phyloP scores from a whole-genome alignment of 2,113 vertebrate species.

The Quiscalus mexicanus region DNA sequence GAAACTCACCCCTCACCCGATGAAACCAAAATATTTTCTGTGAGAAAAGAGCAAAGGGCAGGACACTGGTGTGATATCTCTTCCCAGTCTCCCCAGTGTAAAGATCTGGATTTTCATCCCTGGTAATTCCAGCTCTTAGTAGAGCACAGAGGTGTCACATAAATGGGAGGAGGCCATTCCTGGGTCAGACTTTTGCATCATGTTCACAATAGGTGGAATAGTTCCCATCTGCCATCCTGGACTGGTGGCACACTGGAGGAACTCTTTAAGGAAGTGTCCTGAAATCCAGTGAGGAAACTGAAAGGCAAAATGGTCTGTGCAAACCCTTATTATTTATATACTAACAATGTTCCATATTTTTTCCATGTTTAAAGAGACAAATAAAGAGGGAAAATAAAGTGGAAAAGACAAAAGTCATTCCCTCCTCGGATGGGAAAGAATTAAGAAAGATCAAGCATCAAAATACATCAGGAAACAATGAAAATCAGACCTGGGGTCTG shows the following conservation, averaged over 20 bases:
- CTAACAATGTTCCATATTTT: not conserved
- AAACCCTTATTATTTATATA: not conserved
- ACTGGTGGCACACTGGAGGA: not conserved
- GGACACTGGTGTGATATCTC: not conserved
- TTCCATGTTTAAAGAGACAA: not conserved
- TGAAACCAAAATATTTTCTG: not conserved
- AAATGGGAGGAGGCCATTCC: not conserved
- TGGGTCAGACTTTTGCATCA: not conserved
- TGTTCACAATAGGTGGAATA: not conserved
- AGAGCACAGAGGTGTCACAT: not conserved
- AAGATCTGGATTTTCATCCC: not conserved
- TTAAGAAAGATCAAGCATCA: not conserved
- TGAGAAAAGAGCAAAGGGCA: not conserved
- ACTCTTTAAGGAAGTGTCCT: not conserved
- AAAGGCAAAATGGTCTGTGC: not conserved
- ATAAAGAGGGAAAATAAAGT: not conserved
- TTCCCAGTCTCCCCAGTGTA: not conserved
- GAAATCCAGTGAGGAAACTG: not conserved
- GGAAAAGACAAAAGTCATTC: not conserved
- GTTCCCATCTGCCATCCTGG: not conserved
- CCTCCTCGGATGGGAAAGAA: not conserved
- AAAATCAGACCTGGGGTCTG: not conserved
- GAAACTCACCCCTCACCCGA: not conserved
- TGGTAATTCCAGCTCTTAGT: not conserved
- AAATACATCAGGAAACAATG: not conserved